Percentiles rank a stretch among this genome's conserved stretches.
Conservation (phyloP, 2,888 invertebrate species). For the Ganaspis brasiliensis region DNA sequence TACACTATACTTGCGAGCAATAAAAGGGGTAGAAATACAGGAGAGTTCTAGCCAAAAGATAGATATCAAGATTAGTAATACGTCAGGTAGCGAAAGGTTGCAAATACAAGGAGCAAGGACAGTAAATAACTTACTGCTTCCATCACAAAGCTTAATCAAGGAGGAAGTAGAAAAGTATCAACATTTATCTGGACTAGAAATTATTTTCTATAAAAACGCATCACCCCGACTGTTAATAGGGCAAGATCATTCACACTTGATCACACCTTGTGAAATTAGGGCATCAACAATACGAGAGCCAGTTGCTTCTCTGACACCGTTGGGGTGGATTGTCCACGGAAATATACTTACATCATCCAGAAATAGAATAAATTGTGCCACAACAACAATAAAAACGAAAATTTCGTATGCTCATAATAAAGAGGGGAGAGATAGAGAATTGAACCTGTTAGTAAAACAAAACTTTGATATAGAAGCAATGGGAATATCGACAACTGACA, state of each 20-base stretch:
- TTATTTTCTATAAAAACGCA: constrained; percentile 9
- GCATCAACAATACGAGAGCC: constrained; percentile 9
- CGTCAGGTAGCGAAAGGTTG: not conserved
- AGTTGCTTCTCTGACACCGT: constrained; percentile 22
- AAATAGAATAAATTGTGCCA: not conserved
- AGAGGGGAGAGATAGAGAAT: not conserved
- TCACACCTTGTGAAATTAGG: constrained; percentile 10
- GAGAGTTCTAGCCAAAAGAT: not conserved
- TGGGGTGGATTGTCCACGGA: constrained; percentile 12
- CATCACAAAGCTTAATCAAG: constrained; percentile 24
- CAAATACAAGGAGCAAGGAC: constrained; percentile 39
- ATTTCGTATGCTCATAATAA: not conserved
- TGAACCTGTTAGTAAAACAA: constrained; percentile 9
- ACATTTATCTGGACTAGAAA: constrained; percentile 14
- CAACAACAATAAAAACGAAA: not conserved
- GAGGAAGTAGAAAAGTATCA: constrained; percentile 3
- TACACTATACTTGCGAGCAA: not conserved
- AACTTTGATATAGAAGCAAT: constrained; percentile 43
- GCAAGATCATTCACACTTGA: constrained; percentile 49
- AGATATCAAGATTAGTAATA: not conserved
- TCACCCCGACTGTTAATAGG: constrained; percentile 41
- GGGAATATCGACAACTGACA: constrained; percentile 12
- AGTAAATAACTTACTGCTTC: constrained; percentile 32
- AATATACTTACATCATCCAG: not conserved
- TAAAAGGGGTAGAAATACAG: not conserved